Conservation (phyloP, 1,140 invertebrate species). For the Apis dorsata region DNA sequence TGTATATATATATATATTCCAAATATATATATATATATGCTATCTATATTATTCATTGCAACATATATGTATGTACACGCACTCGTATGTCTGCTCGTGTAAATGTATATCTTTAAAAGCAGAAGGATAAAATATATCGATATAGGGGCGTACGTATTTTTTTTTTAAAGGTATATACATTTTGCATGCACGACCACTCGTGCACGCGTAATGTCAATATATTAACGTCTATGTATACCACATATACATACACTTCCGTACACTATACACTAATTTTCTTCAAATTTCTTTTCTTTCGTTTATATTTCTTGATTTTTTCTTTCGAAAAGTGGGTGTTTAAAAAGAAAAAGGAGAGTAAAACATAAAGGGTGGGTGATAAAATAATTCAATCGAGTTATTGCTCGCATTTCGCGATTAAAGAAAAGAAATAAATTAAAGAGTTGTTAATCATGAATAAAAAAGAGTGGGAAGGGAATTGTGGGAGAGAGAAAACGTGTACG, state of each 20-base stretch:
- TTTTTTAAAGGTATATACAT: constrained; percentile 53
- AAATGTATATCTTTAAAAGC: constrained; percentile 66
- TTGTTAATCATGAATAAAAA: background rate
- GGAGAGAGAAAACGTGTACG: background rate
- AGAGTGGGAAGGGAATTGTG: background rate
- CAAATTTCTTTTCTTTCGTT: constrained; percentile 47
- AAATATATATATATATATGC: background rate
- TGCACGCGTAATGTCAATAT: constrained; percentile 63
- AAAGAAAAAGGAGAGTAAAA: background rate
- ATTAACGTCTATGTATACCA: constrained; percentile 67
- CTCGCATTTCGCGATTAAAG: background rate
- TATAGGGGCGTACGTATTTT: constrained; percentile 55
- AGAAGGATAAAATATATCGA: constrained; percentile 47
- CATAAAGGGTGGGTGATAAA: background rate
- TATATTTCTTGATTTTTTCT: constrained; percentile 51
- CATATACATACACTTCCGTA: constrained; percentile 53
- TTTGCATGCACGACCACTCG: constrained; percentile 46
- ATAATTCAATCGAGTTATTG: background rate
- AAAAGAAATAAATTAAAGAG: no score
- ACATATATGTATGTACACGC: constrained; percentile 68
- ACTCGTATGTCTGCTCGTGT: constrained; percentile 69
- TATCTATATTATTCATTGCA: constrained; percentile 64
- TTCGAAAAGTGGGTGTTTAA: background rate
- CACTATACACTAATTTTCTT: constrained; percentile 38
- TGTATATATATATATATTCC: constrained; percentile 21